A percentile compares a stretch with the other conserved stretches of the same genome.
Conservation (phyloP, 2,888 invertebrate genomes). For the Petrophora chlorosata region DNA sequence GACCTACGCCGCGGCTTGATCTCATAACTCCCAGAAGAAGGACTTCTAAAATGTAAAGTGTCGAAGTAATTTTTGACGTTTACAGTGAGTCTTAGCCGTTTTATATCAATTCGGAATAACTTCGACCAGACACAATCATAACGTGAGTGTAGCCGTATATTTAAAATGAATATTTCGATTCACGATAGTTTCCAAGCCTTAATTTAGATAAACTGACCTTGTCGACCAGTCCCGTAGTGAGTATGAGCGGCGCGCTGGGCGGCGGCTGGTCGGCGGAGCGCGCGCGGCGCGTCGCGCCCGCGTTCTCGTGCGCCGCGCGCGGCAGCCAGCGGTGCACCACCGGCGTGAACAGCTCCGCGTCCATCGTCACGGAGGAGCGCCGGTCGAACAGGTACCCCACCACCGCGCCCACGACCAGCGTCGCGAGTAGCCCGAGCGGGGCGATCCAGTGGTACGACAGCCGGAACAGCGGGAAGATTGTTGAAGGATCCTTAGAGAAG, state of each 20-base stretch:
- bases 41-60: too few species aligned
- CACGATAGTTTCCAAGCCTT: too few species aligned
- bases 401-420: slow-evolving; percentile 86
- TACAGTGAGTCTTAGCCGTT: too few species aligned
- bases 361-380: slow-evolving; percentile 51
- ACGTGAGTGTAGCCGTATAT: too few species aligned
- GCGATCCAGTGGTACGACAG: slow-evolving; percentile 93
- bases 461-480: slow-evolving; percentile 89
- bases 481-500: slow-evolving; percentile 73
- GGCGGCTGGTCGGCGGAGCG: slow-evolving; percentile 36
- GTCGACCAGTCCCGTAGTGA: too few species aligned
- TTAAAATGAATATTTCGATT: too few species aligned
- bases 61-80: too few species aligned
- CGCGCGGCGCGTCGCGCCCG: slow-evolving; percentile 47
- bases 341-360: slow-evolving; percentile 72
- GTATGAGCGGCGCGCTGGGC: slow-evolving; percentile 61
- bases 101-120: too few species aligned
- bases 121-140: too few species aligned
- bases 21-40: too few species aligned
- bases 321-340: slow-evolving; percentile 65
- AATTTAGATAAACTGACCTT: neutral
- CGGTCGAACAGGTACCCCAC: slow-evolving; percentile 76
- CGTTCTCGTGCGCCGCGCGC: slow-evolving; percentile 51
- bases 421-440: slow-evolving; percentile 87
- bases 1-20: too few species aligned